Evolutionary conservation across 2,797 vertebrate genomes (phyloP), one percentile per base, ranked within the genome.

Genomic region (Aotus griseimembra): DNA sequence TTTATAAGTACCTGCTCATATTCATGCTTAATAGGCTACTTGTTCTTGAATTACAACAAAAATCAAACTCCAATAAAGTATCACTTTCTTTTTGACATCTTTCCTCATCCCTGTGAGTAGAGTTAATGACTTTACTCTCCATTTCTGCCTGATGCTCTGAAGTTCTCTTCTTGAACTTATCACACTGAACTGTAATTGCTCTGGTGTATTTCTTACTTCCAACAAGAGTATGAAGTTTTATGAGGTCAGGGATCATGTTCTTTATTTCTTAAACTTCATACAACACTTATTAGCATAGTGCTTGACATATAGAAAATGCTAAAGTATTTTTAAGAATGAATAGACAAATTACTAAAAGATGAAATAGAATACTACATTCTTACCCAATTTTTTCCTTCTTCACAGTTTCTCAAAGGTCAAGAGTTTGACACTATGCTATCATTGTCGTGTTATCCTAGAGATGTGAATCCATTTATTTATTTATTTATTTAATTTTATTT

Each of bases 21-120:
- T 75, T 33, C 79, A 5, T 82, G 24, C 9, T 94, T 41, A 94
- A 20, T 52, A 67, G n/a, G 55, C 48, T 67, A 36, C 73, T 84
- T 55, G 3, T 76, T 87, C 14, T 70, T 89, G 10, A 93, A 92
- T 39, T 64, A 83, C 44, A 96, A 73, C 39, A 97, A 58, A 92
- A 88, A 52, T 79, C 30, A 41, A 36, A 52, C 19, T 92, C 14
- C 4, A 48, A n/a, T 75, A 81, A 86, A 81, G 10, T 3, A n/a
- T 41, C 14, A 22, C 73, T 70, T 94, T 72, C 44, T 73, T 61
- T 93, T 73, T 75, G n/a, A 84, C n/a, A 75, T 22, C 44, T 70
- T 70, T 5, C 8, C 4, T 95, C 41, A n/a, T 91, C 52, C 36
- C 55, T 33, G 2, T 36, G 50, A 28, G 22, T 80, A 64, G 24